A percentile compares a stretch with the other conserved stretches of the same genome.
These are phyloP conservation scores for Magallana ariakensis DNA, from an alignment of 1,140 invertebrate genomes.

Conservation along the genomic window DNA sequence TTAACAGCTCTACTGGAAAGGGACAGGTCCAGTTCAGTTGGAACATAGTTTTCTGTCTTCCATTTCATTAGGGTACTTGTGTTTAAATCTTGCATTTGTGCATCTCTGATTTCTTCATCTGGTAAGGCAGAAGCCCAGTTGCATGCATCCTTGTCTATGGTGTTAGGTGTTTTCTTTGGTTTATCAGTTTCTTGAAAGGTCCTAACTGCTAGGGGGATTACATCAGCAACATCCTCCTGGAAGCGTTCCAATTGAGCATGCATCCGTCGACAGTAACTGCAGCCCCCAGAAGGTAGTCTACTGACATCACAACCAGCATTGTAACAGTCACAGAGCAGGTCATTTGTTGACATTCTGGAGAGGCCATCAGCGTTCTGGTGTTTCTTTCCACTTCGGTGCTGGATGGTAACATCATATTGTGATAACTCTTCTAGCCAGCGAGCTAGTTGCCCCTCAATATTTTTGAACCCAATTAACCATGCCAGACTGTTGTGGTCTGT, in stretches of 20 bases:
- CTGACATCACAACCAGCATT: too few species aligned
- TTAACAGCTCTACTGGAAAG: background rate
- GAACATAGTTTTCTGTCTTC: background rate
- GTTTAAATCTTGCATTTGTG: background rate
- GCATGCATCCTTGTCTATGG: too few species aligned
- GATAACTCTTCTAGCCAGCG: slow-evolving; percentile 61
- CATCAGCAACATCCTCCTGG: too few species aligned
- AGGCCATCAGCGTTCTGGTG: slow-evolving; percentile 59
- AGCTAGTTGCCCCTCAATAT: slow-evolving; percentile 60
- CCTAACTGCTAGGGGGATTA: too few species aligned
- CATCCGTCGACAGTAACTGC: too few species aligned
- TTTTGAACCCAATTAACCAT: slow-evolving; percentile 63
- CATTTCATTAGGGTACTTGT: background rate
- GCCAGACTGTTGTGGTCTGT: slow-evolving; percentile 62
- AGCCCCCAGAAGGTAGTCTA: too few species aligned
- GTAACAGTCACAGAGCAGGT: too few species aligned
- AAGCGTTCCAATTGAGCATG: too few species aligned
- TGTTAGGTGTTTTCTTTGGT: too few species aligned
- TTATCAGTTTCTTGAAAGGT: too few species aligned
- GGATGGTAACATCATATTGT: slow-evolving; percentile 56
- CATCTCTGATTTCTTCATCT: background rate
- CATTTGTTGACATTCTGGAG: too few species aligned
- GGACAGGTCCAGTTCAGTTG: background rate
- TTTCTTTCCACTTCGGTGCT: slow-evolving; percentile 46
- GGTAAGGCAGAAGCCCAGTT: too few species aligned